A percentile compares a stretch with the other conserved stretches of the same genome.
Evolutionary conservation across 1,140 invertebrate species (phyloP).

Genomic region (Chrysopa pallens): DNA sequence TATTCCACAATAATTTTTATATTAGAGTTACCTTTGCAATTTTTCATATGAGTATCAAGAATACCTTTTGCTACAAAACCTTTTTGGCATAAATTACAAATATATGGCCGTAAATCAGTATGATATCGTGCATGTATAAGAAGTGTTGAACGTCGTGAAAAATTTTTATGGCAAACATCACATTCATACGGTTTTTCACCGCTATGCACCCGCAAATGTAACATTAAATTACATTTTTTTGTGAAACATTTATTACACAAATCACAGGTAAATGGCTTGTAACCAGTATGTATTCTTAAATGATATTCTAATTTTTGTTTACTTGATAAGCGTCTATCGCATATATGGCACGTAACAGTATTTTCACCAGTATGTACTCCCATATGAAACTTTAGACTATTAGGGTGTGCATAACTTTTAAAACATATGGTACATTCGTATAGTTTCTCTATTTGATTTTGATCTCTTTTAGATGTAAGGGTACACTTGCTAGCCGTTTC

Average conservation of each 20-base stretch:
- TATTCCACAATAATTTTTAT: too few species aligned
- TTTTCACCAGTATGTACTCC: constrained; percentile 39
- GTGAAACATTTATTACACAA: constrained; percentile 45
- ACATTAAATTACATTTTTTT: constrained; percentile 38
- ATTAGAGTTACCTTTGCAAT: constrained; percentile 5
- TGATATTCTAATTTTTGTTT: constrained; percentile 53
- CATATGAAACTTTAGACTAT: constrained; percentile 36
- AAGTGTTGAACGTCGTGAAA: constrained; percentile 60
- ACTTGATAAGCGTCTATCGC: constrained; percentile 57
- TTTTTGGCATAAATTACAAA: constrained; percentile 46
- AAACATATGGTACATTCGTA: constrained; percentile 26
- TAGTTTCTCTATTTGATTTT: too few species aligned
- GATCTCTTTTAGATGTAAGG: too few species aligned
- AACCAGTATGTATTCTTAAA: constrained; percentile 47
- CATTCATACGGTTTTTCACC: constrained; percentile 47
- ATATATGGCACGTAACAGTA: constrained; percentile 46
- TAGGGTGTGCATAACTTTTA: constrained; percentile 27
- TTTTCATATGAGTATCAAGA: constrained; percentile 38
- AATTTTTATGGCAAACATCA: constrained; percentile 50
- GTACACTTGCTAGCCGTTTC: too few species aligned
- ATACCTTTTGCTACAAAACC: constrained; percentile 41
- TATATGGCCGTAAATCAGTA: constrained; percentile 58
- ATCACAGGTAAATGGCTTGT: constrained; percentile 52
- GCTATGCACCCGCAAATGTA: constrained; percentile 42
- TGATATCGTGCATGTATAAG: constrained; percentile 58